These are phyloP conservation scores for Drosophila ohnishii DNA, from an alignment of 1,140 invertebrate genomes.

Conservation along the genomic window DNA sequence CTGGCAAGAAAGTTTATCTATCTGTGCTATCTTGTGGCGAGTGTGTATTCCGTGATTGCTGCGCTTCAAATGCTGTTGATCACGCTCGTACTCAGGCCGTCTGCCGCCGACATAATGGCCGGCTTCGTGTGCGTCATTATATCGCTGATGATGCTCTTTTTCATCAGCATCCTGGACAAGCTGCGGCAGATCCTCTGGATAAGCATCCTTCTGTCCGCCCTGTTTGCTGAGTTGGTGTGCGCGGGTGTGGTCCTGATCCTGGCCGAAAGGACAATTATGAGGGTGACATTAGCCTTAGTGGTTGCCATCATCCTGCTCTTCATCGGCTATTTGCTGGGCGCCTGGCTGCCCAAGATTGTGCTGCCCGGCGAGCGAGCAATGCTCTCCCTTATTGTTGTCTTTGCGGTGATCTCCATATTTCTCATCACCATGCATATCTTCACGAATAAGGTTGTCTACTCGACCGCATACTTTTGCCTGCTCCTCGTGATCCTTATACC, in stretches of 20 bases:
- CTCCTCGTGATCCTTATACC: constrained; percentile 10
- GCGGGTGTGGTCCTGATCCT: constrained; percentile 23
- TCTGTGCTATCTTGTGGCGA: constrained; percentile 24
- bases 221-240: constrained; percentile 18
- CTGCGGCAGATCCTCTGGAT: constrained; percentile 5
- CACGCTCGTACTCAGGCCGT: neutral
- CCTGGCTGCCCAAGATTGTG: constrained; percentile 12
- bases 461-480: constrained; percentile 5
- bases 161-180: constrained; percentile 1
- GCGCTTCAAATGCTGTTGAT: constrained; percentile 22
- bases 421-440: constrained; percentile 24
- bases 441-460: neutral
- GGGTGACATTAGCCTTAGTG: neutral
- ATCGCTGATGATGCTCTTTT: constrained; percentile 5
- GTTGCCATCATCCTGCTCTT: neutral
- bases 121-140: constrained; percentile 19
- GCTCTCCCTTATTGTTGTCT: neutral
- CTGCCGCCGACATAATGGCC: neutral
- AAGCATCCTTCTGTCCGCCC: neutral
- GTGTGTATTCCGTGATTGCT: neutral
- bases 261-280: neutral
- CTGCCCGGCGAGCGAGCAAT: constrained; percentile 39
- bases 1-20: neutral
- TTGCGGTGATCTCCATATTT: neutral
- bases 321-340: constrained; percentile 24